phyloP scores from a whole-genome alignment of 2,888 invertebrate genomes.

The Tupiocoris notatus region DNA sequence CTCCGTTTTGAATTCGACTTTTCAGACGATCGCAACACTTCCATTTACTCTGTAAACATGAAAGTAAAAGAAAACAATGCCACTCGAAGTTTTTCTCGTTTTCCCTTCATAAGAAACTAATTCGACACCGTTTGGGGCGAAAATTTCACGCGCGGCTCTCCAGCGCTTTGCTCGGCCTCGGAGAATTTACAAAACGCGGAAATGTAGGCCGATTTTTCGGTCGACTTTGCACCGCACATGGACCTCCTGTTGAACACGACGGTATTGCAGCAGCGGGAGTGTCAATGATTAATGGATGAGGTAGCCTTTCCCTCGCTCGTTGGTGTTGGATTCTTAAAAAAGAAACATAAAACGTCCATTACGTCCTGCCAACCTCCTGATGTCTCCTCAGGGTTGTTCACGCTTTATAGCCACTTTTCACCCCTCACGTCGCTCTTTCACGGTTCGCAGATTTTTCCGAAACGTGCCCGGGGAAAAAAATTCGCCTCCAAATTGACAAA shows the following conservation, averaged over 20 bases:
- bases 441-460: not conserved
- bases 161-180: not conserved
- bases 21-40: no score
- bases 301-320: not conserved
- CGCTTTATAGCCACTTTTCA: slow-evolving; percentile 1
- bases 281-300: not conserved
- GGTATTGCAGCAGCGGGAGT: not conserved
- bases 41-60: no score
- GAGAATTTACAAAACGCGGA: slow-evolving; percentile 26
- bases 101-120: no score
- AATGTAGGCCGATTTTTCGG: slow-evolving; percentile 21
- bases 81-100: no score
- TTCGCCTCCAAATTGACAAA: not conserved
- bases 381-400: slow-evolving; percentile 5
- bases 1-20: no score
- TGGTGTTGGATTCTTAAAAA: not conserved
- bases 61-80: no score
- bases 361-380: slow-evolving; percentile 22
- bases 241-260: not conserved
- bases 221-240: not conserved
- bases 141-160: no score
- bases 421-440: not conserved
- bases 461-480: slow-evolving; percentile 6
- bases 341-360: not conserved
- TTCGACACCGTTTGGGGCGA: no score